Evolutionary conservation across 2,797 vertebrate genomes (phyloP), one percentile per base, ranked within the genome.

Genomic region (Liparis tanakae): DNA sequence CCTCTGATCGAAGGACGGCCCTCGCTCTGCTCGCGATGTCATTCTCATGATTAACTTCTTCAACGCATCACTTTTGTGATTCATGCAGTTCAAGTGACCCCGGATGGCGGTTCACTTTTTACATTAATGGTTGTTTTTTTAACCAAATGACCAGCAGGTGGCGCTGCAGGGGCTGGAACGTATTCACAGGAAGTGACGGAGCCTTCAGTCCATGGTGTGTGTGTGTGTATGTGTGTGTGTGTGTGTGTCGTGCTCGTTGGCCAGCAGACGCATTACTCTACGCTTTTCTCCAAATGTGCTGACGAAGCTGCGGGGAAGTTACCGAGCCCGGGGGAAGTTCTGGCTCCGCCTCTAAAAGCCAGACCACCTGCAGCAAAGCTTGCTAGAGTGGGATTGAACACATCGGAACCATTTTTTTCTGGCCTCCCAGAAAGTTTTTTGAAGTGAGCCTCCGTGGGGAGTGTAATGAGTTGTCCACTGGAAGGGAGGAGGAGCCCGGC

Each of bases 331-430:
- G 39, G 13, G 39, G 39, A 41, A 41, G 37, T 39, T 39, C n/a
- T n/a, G n/a, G n/a, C 1, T 18, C 37, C 54, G 53, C 30, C 43
- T 30, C 25, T 20, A n/a, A 17, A 51, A 55, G 58, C 56, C 36
- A 68, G n/a, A 60, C 6, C 18, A 5, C 1, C 41, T 6, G 36
- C 0, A 10, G 41, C 50, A 10, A 56, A 67, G 54, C 39, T 39
- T 25, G n/a, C n/a, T n/a, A n/a, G n/a, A n/a, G n/a, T n/a, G n/a
- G n/a, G n/a, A n/a, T n/a, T n/a, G n/a, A n/a, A n/a, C n/a, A n/a
- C n/a, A n/a, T n/a, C n/a, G n/a, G 43, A 14, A 14, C 53, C 55
- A 34, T 78, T 82, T 78, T 82, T 74, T 80, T 73, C 71, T 77
- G 70, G 67, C 58, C 74, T 78, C 72, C 62, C 62, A 48, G 69